phyloP scores from a whole-genome alignment of 2,888 invertebrate species.

The Pandemis heparana region DNA sequence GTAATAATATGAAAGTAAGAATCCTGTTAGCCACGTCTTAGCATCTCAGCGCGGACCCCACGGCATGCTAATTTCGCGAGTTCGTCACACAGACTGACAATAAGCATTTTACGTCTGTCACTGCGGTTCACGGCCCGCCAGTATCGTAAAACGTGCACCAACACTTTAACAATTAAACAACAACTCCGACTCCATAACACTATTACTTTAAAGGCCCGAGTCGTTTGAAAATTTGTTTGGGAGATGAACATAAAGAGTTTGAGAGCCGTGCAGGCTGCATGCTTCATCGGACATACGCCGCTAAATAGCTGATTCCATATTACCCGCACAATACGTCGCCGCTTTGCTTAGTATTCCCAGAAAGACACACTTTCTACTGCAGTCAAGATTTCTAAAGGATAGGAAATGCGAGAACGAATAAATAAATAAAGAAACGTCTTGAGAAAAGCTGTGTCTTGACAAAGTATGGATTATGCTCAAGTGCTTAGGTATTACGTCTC shows the following conservation, averaged over 20 bases:
- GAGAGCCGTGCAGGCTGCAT: slow-evolving; percentile 63
- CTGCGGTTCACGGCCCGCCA: slow-evolving; percentile 70
- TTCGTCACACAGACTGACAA: slow-evolving; percentile 83
- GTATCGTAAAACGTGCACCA: slow-evolving; percentile 70
- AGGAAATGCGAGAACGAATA: slow-evolving; percentile 29
- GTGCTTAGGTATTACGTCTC: too few species aligned
- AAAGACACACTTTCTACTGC: slow-evolving; percentile 73
- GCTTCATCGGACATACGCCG: slow-evolving; percentile 70
- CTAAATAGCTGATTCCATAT: slow-evolving; percentile 66
- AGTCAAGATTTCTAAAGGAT: slow-evolving; percentile 43
- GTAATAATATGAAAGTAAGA: background rate
- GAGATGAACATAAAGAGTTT: slow-evolving; percentile 45
- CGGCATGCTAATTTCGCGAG: slow-evolving; percentile 78
- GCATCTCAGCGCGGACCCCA: slow-evolving; percentile 62
- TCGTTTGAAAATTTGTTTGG: slow-evolving; percentile 26
- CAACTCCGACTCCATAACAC: slow-evolving; percentile 32
- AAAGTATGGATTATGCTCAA: background rate
- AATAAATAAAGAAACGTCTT: slow-evolving; percentile 18
- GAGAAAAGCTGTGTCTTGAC: slow-evolving; percentile 9
- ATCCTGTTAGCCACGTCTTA: slow-evolving; percentile 46
- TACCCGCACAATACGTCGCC: slow-evolving; percentile 55
- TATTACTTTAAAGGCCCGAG: slow-evolving; percentile 41
- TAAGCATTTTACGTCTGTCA: slow-evolving; percentile 76
- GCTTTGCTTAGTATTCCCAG: slow-evolving; percentile 59
- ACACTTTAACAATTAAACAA: slow-evolving; percentile 33